Evolutionary conservation across 1,140 invertebrate species (phyloP).

Genomic region (Calephelis nemesis): DNA sequence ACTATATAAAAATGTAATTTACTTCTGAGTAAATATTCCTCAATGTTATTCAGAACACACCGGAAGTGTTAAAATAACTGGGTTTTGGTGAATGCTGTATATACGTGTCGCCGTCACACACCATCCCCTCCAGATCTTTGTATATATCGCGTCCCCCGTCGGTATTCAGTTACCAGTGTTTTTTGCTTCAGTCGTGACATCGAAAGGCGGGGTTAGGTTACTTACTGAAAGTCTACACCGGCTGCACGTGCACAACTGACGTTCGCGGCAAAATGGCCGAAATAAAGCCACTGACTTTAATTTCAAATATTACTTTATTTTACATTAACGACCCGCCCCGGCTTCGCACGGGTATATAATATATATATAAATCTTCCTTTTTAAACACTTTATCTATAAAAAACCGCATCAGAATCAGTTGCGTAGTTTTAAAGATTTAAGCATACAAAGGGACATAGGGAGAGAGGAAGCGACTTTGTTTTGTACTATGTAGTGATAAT

Average conservation of each 20-base stretch:
- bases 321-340: background rate
- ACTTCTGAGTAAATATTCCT: too few species aligned
- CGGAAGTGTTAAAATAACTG: too few species aligned
- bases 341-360: background rate
- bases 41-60: too few species aligned
- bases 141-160: conserved; percentile 42
- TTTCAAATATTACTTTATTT: background rate
- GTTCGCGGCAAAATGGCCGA: conserved; percentile 55
- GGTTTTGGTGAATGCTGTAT: background rate
- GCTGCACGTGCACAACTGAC: conserved; percentile 63
- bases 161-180: conserved; percentile 57
- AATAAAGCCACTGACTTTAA: conserved; percentile 20
- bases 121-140: conserved; percentile 32
- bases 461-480: too few species aligned
- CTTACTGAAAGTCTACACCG: conserved; percentile 69
- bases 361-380: too few species aligned
- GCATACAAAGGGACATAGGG: too few species aligned
- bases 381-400: too few species aligned
- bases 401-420: too few species aligned
- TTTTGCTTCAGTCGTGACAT: conserved; percentile 61
- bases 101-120: conserved; percentile 33
- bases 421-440: too few species aligned
- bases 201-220: conserved; percentile 63
- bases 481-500: too few species aligned
- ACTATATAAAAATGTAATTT: too few species aligned